A percentile compares a stretch with the other conserved stretches of the same genome.
Evolutionary conservation across 2,888 invertebrate species (phyloP).

Genomic region (Pseudeuparius sepicola): DNA sequence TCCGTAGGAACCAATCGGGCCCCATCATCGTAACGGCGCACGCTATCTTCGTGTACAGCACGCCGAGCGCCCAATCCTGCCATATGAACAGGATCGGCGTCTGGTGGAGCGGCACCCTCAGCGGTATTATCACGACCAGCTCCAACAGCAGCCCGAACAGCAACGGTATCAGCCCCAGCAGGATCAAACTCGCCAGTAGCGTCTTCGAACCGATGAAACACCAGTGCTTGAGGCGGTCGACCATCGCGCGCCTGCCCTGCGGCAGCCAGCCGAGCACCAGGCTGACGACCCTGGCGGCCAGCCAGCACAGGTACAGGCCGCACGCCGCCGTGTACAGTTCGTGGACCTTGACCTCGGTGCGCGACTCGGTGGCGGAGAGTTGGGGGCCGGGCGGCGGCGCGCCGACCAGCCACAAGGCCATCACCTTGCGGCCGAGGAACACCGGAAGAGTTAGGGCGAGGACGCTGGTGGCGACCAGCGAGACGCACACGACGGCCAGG

Average conservation of each 20-base stretch:
- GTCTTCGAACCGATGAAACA: slow-evolving; percentile 64
- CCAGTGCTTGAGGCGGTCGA: slow-evolving; percentile 65
- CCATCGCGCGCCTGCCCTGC: slow-evolving; percentile 70
- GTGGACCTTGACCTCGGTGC: slow-evolving; percentile 53
- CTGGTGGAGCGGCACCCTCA: slow-evolving; percentile 85
- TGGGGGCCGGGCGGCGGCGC: slow-evolving; percentile 36
- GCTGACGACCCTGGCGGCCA: slow-evolving; percentile 72
- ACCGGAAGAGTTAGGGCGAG: slow-evolving; percentile 83
- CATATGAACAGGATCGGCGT: slow-evolving; percentile 81
- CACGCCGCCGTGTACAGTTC: slow-evolving; percentile 94
- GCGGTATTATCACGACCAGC: slow-evolving; percentile 81
- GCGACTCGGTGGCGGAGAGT: slow-evolving; percentile 28
- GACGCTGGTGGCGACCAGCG: slow-evolving; percentile 75
- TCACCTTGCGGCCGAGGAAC: slow-evolving; percentile 78
- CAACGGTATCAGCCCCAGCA: slow-evolving; percentile 84
- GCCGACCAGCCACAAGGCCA: slow-evolving; percentile 75
- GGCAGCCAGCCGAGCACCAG: slow-evolving; percentile 82
- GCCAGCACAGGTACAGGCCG: slow-evolving; percentile 92
- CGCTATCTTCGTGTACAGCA: slow-evolving; percentile 94
- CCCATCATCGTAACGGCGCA: slow-evolving; percentile 97
- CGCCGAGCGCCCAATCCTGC: slow-evolving; percentile 98
- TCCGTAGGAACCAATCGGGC: slow-evolving; percentile 88
- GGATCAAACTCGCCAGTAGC: slow-evolving; percentile 61
- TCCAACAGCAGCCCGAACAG: slow-evolving; percentile 88
- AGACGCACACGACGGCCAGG: slow-evolving; percentile 69